These are phyloP conservation scores for Heliocidaris erythrogramma DNA, from an alignment of 35 echinoderm and acorn worm species.

Conservation along the genomic window DNA sequence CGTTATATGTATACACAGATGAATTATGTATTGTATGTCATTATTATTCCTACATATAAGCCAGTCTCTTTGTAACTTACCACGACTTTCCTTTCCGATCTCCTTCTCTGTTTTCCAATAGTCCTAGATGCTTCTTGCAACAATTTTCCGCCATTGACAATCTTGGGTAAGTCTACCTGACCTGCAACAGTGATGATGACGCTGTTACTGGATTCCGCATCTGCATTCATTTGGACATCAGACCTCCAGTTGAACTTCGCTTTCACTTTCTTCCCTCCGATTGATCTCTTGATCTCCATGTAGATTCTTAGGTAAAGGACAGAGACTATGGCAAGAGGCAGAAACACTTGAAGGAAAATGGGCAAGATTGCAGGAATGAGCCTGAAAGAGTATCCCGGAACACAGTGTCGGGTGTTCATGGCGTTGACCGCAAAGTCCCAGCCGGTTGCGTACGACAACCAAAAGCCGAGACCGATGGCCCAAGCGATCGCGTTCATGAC, in stretches of 20 bases:
- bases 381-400: not conserved
- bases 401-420: constrained; percentile 12
- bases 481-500: constrained; percentile 30
- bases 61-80: not conserved
- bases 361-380: not conserved
- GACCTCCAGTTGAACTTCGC: not conserved
- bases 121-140: not conserved
- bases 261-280: not conserved
- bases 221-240: not conserved
- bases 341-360: not conserved
- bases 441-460: not conserved
- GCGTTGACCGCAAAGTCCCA: not conserved
- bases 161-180: not conserved
- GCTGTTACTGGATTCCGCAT: not conserved
- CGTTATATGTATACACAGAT: no score
- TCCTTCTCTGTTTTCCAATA: not conserved
- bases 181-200: not conserved
- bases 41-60: no score
- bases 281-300: not conserved
- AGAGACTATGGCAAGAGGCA: not conserved
- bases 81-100: not conserved
- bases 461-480: not conserved
- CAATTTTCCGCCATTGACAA: not conserved
- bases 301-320: not conserved
- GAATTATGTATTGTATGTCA: no score